Conservation (phyloP, 2,797 vertebrate genomes). For the Chaenodraco wilsoni region DNA sequence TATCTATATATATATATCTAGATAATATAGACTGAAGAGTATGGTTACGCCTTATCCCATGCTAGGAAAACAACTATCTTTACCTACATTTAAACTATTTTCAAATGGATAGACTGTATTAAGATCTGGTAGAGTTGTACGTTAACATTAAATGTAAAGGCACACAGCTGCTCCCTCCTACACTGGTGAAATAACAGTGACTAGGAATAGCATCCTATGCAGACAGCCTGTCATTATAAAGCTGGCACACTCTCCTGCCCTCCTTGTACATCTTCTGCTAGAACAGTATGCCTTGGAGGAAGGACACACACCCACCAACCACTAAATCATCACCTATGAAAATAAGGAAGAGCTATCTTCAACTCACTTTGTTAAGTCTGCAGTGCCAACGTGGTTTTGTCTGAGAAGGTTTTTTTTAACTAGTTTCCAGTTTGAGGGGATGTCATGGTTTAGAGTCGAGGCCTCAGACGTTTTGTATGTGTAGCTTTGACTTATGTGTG, state of each 20-base stretch:
- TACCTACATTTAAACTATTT: constrained; percentile 18
- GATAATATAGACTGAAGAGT: not conserved
- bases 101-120: not conserved
- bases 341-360: constrained; percentile 25
- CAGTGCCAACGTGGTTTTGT: constrained; percentile 38
- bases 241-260: constrained; percentile 52
- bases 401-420: constrained; percentile 39
- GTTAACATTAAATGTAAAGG: constrained; percentile 48
- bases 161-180: constrained; percentile 60
- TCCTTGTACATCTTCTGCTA: constrained; percentile 57
- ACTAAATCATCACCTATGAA: constrained; percentile 69
- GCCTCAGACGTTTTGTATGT: constrained; percentile 23
- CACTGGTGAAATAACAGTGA: constrained; percentile 68
- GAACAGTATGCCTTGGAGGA: constrained; percentile 53
- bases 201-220: constrained; percentile 71
- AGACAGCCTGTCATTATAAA: constrained; percentile 75
- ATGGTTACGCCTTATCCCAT: not conserved
- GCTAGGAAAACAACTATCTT: not conserved
- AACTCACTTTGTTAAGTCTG: constrained; percentile 24
- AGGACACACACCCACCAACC: constrained; percentile 47
- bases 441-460: constrained; percentile 23
- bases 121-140: constrained; percentile 57
- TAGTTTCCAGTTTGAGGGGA: constrained; percentile 39
- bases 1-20: too few relatives aligned
- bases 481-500: constrained; percentile 12